Base-by-base conservation (phyloP, 2,888 invertebrate genomes). In the Drosophila niveifrons region DNA sequence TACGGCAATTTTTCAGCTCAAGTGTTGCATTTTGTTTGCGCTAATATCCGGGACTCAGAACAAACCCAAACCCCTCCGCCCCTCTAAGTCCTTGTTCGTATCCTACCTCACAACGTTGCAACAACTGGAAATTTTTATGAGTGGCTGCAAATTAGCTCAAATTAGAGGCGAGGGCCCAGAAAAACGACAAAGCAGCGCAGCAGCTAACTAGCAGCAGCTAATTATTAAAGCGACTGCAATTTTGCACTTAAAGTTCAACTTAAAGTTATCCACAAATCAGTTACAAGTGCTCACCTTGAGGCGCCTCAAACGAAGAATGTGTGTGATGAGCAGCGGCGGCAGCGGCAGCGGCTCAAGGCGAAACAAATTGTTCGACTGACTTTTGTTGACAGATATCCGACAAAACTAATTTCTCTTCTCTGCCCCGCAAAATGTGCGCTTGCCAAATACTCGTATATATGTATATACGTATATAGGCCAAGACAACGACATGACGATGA, bases 21-120 rank as follows among this genome's bases (percentile, higher is more conserved):
- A 83, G 89, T 89, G 89, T 87, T 89, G 89, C 83, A 83, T 89
- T 83, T 89, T 84, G 89, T 89, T 89, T 84, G 89, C 89, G 72
- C 79, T 89, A 89, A 83, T 83, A 89, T 83, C 83, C 89, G 87
- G 71, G 71, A 57, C 69, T 56, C 18, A 17, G 15, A 17, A 36
- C 9, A 28, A 2, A 7, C 43, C 34, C 18, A 9, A 9, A 10
- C 1, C 1, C 2, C 17, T 7, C n/a, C 4, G 7, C 17, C 0
- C 23, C 23, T 6, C 34, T 11, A 10, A 36, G n/a, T 11, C 36
- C 36, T 11, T n/a, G 3, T 36, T 13, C 23, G 6, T 4, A 13
- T 18, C 13, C 34, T 39, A 18, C 34, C 53, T 18, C n/a, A 18
- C n/a, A 18, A 13, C 18, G 56, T 11, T 75, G 75, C 75, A 75